A percentile compares a stretch with the other conserved stretches of the same genome.
Evolutionary conservation across 2,797 vertebrate genomes (phyloP).

Genomic region (Schizopygopsis pylzovi): DNA sequence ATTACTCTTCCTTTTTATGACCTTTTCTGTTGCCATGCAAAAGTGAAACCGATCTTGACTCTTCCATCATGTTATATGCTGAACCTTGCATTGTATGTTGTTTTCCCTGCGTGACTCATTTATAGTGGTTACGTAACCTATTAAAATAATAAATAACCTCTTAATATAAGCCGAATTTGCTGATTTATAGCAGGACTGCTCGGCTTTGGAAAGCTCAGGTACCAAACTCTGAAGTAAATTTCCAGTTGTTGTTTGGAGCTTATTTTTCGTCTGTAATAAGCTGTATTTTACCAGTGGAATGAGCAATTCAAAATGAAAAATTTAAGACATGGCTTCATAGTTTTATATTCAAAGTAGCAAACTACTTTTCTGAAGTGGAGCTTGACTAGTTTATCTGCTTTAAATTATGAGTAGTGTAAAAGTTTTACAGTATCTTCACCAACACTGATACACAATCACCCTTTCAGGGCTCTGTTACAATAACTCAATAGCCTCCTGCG

Average conservation of each 20-base stretch:
- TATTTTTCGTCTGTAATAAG: background rate
- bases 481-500: background rate
- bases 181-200: background rate
- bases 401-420: conserved; percentile 12
- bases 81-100: background rate
- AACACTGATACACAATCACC: conserved; percentile 23
- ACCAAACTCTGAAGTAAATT: background rate
- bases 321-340: background rate
- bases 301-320: background rate
- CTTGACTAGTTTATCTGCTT: conserved; percentile 12
- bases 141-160: background rate
- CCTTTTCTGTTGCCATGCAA: background rate
- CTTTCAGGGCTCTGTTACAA: conserved; percentile 4
- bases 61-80: background rate
- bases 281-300: background rate
- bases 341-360: conserved; percentile 11
- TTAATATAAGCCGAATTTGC: background rate
- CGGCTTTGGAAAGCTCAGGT: conserved; percentile 1
- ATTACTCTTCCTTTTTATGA: background rate
- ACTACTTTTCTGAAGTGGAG: background rate
- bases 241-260: background rate
- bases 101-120: background rate
- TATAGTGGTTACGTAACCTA: conserved; percentile 8
- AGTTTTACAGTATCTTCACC: conserved; percentile 17
- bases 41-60: background rate